Percentiles rank a stretch among this genome's conserved stretches.
phyloP scores from a whole-genome alignment of 2,113 vertebrate species.

The Upupa epops region DNA sequence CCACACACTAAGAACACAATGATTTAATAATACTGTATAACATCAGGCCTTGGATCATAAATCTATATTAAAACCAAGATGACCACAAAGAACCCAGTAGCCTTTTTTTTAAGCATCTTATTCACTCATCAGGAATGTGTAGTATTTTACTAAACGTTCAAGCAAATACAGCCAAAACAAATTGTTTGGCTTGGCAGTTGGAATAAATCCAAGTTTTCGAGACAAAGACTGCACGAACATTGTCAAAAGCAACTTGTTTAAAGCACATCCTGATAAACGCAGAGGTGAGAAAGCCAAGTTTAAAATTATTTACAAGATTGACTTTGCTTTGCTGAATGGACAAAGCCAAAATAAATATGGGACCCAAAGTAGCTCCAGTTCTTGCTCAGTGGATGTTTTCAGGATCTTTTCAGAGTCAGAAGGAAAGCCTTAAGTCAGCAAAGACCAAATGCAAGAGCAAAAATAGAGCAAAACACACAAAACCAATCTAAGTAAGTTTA shows the following conservation, averaged over 20 bases:
- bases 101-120: constrained; percentile 43
- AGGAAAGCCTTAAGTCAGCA: constrained; percentile 24
- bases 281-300: not conserved
- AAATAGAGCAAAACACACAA: not conserved
- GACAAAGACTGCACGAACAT: constrained; percentile 42
- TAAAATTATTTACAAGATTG: not conserved
- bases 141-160: constrained; percentile 63
- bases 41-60: constrained; percentile 15
- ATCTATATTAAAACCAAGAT: constrained; percentile 62
- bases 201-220: constrained; percentile 27
- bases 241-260: constrained; percentile 7
- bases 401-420: not conserved
- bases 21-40: not conserved
- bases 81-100: constrained; percentile 47
- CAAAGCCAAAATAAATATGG: constrained; percentile 13
- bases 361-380: not conserved
- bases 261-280: not conserved
- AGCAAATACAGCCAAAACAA: constrained; percentile 57
- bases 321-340: constrained; percentile 34
- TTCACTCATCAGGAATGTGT: constrained; percentile 74
- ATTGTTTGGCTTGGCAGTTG: constrained; percentile 70
- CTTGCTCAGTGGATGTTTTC: not conserved
- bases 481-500: not conserved
- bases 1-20: not conserved
- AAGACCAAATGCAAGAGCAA: not conserved